Percentiles rank a stretch among this genome's conserved stretches.
These are phyloP conservation scores for Eupithecia abbreviata DNA, from an alignment of 2,888 invertebrate species.

Conservation along the genomic window DNA sequence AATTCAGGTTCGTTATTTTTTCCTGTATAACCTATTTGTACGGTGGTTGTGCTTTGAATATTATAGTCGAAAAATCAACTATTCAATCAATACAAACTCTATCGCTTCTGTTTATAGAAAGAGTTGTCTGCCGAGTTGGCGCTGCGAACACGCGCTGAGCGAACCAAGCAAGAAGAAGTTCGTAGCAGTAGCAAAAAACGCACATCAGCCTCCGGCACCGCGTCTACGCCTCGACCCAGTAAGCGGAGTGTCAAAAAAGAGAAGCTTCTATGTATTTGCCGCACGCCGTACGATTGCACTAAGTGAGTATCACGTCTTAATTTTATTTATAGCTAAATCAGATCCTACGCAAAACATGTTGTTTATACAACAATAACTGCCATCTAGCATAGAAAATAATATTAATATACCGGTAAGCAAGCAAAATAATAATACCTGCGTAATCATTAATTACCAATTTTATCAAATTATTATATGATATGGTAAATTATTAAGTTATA, in stretches of 20 bases:
- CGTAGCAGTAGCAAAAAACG: constrained; percentile 69
- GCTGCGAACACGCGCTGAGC: constrained; percentile 87
- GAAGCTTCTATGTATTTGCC: constrained; percentile 94
- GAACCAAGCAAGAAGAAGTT: constrained; percentile 87
- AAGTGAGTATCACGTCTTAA: constrained; percentile 84
- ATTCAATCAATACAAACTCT: constrained; percentile 2
- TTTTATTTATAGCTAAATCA: neutral
- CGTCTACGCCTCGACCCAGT: constrained; percentile 56
- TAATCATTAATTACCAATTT: no score
- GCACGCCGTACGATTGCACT: constrained; percentile 97
- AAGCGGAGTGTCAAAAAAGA: constrained; percentile 85
- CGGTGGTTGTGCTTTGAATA: neutral
- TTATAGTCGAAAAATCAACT: neutral
- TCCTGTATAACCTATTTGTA: neutral
- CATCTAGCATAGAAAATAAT: neutral
- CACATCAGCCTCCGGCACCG: constrained; percentile 42
- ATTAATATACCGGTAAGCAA: no score
- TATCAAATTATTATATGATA: no score
- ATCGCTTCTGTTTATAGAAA: constrained; percentile 74
- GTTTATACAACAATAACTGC: neutral
- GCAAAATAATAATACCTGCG: no score
- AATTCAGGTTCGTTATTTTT: constrained; percentile 86
- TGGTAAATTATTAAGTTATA: no score
- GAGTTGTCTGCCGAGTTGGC: constrained; percentile 90
- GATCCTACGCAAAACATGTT: neutral